Percentiles rank a stretch among this genome's conserved stretches.
These are phyloP conservation scores for Lucinisca nassula DNA, from an alignment of 2,888 invertebrate genomes.

Conservation along the genomic window DNA sequence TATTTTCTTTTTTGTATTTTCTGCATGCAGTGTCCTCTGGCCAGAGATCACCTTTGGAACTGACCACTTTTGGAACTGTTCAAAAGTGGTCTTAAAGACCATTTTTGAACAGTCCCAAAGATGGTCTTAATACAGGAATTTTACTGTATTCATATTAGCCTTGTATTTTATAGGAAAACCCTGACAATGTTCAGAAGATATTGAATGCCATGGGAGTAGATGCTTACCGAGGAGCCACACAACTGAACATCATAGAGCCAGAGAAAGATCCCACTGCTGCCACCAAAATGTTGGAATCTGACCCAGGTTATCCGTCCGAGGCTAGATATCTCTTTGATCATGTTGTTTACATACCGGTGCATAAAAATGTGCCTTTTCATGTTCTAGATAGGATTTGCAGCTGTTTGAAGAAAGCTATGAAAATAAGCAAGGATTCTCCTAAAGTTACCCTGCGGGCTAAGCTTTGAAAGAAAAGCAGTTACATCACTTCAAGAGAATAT, in stretches of 20 bases:
- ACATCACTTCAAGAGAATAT: too few species aligned
- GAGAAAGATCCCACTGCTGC: constrained; percentile 57
- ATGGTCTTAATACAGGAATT: too few species aligned
- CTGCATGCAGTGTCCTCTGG: too few species aligned
- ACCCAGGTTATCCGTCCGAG: constrained; percentile 82
- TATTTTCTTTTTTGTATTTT: too few species aligned
- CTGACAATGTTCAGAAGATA: constrained; percentile 81
- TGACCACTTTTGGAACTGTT: too few species aligned
- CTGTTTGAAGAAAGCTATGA: constrained; percentile 62
- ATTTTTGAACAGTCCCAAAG: too few species aligned
- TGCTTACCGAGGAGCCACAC: constrained; percentile 87
- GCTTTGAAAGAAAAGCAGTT: too few species aligned
- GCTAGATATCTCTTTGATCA: constrained; percentile 87
- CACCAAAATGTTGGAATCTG: constrained; percentile 51
- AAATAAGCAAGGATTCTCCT: constrained; percentile 66
- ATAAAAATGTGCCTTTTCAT: constrained; percentile 86
- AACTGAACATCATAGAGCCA: constrained; percentile 86
- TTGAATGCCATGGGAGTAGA: constrained; percentile 86
- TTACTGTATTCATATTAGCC: too few species aligned
- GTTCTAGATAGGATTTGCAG: constrained; percentile 82
- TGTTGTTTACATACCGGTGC: constrained; percentile 87
- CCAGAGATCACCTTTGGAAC: too few species aligned
- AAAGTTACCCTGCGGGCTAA: constrained; percentile 71
- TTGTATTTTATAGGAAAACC: constrained; percentile 82
- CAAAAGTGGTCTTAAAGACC: too few species aligned